Base-by-base conservation (phyloP, 2,797 vertebrate species). In the Eutrigla gurnardus region DNA sequence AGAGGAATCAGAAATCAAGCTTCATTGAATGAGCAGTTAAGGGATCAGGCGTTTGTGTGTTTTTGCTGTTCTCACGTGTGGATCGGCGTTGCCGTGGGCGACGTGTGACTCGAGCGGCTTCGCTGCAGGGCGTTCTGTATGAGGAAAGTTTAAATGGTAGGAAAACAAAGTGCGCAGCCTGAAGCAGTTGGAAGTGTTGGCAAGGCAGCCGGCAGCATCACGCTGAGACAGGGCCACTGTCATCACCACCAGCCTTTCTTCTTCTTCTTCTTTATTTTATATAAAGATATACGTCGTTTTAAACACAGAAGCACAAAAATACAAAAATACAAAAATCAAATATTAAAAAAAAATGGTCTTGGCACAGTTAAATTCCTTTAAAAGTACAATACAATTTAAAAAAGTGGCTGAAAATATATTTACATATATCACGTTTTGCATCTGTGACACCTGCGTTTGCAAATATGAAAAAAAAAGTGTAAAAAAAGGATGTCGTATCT, bases 11-110 rank as follows among this genome's bases (percentile, higher is more conserved):
- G 66, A 79, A 66, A 75, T 73, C 1, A 73, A 36, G 67, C 55
- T 61, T 70, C 40, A 54, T 36, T 45, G 75, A 83, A 82, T 47
- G 72, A 86, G 12, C 76, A 80, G 75, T 25, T 17, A 47, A 40
- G 5, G 25, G 25, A 25, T 25, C 25, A 25, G 25, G 25, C 2
- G 25, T 25, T 25, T 25, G 25, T 25, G 25, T 25, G 25, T 25
- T 25, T 25, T 25, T 25, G 25, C 2, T 25, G 25, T 25, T 25
- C 1, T 25, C 25, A 25, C 25, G 25, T 25, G 25, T 25, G 25
- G 25, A 25, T 25, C 25, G 25, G 25, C 2, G 25, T 25, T 25
- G 25, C 25, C 0, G 35, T 17, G 54, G 63, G 64, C 70, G 14
- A 76, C 40, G 70, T 46, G 61, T 53, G 45, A 65, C 40, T 46